Percentiles rank a stretch among this genome's conserved stretches.
phyloP scores from a whole-genome alignment of 1,140 invertebrate genomes.

The Panagrolaimus sp. region DNA sequence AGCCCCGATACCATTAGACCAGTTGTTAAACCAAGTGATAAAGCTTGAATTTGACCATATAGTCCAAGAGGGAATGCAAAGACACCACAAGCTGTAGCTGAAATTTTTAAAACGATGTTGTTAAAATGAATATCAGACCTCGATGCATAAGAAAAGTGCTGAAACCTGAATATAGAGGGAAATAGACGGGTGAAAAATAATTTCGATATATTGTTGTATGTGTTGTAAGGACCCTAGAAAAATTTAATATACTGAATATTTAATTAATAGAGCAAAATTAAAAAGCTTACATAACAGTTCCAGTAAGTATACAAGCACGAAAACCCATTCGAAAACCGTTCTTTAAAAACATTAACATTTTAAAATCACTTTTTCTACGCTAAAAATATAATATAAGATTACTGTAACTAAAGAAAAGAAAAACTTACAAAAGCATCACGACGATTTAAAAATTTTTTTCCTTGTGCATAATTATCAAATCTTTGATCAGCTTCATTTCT shows the following conservation, averaged over 20 bases:
- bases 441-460: not conserved
- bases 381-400: no score
- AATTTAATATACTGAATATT: no score
- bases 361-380: not conserved
- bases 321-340: not conserved
- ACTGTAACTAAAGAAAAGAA: no score
- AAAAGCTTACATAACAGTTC: conserved; percentile 4
- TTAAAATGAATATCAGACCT: conserved; percentile 14
- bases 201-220: conserved; percentile 6
- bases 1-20: not conserved
- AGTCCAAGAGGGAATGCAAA: conserved; percentile 9
- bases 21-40: not conserved
- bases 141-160: conserved; percentile 2
- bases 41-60: not conserved
- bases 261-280: no score
- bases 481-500: not conserved
- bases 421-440: not conserved
- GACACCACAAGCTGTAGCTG: conserved; percentile 9
- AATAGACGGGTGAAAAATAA: not conserved
- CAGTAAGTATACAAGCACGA: conserved; percentile 1
- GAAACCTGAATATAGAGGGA: conserved; percentile 8
- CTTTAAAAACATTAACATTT: not conserved
- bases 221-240: not conserved
- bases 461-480: not conserved
- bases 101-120: not conserved